phyloP scores from a whole-genome alignment of 2,797 vertebrate species.

The Phrynocephalus guinanensis region DNA sequence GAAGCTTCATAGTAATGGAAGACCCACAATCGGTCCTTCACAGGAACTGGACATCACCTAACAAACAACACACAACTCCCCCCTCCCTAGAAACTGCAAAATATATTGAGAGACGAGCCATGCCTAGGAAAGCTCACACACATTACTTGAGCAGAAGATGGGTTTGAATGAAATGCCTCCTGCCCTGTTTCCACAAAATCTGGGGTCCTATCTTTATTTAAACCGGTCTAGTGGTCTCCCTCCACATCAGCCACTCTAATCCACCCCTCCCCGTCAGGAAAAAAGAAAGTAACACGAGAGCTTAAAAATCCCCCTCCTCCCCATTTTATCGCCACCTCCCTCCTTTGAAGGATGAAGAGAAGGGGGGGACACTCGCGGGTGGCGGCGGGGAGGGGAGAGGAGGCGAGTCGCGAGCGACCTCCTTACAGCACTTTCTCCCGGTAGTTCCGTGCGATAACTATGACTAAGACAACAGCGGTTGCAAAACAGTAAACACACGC shows the following conservation, averaged over 20 bases:
- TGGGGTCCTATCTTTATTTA: not conserved
- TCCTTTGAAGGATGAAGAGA: conserved; percentile 18
- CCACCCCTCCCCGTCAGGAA: not conserved
- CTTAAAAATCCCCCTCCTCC: not conserved
- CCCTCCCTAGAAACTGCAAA: not conserved
- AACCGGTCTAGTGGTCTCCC: not conserved
- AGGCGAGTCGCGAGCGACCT: not conserved
- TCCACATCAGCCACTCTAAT: not conserved
- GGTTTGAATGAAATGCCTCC: not conserved
- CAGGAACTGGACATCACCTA: too few species aligned
- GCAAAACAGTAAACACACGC: not conserved
- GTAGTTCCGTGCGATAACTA: not conserved
- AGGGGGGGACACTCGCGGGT: not conserved
- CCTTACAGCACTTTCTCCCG: not conserved
- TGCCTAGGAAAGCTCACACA: not conserved
- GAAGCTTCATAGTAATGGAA: not conserved
- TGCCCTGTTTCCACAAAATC: not conserved
- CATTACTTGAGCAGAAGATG: not conserved
- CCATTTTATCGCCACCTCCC: not conserved
- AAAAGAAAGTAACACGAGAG: conserved; percentile 2
- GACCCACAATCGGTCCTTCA: too few species aligned
- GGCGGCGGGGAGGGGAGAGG: not conserved
- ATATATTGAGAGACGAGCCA: not conserved
- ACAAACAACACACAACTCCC: too few species aligned
- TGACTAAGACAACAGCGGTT: not conserved